phyloP scores from a whole-genome alignment of 1,140 invertebrate species.

The Proctacanthus coquilletti region DNA sequence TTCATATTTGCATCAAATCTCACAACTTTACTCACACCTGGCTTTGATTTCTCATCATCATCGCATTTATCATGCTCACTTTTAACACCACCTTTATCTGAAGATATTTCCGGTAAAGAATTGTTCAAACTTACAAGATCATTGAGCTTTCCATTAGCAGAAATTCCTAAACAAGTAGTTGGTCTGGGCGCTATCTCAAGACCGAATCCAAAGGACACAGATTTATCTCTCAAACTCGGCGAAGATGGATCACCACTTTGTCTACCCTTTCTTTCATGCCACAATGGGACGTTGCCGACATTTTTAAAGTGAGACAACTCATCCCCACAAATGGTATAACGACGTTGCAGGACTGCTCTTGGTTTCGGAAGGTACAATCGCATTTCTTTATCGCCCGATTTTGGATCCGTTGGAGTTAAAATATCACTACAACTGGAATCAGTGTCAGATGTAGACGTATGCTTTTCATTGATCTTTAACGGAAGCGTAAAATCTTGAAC shows the following conservation, averaged over 20 bases:
- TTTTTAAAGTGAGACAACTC: slow-evolving; percentile 19
- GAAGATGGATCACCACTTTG: slow-evolving; percentile 24
- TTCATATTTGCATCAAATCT: slow-evolving; percentile 26
- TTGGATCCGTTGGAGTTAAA: slow-evolving; percentile 22
- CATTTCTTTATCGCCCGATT: slow-evolving; percentile 21
- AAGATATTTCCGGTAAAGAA: slow-evolving; percentile 4
- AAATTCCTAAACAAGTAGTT: slow-evolving; percentile 45
- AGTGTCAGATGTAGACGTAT: slow-evolving; percentile 24
- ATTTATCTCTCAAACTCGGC: slow-evolving; percentile 41
- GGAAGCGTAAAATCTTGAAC: slow-evolving; percentile 47
- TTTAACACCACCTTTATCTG: slow-evolving; percentile 7
- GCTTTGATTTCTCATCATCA: slow-evolving; percentile 17
- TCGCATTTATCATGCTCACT: slow-evolving; percentile 11
- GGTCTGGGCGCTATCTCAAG: slow-evolving; percentile 47
- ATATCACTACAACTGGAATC: slow-evolving; percentile 28
- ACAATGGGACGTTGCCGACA: slow-evolving; percentile 15
- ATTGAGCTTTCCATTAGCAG: slow-evolving; percentile 9
- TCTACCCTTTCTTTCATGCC: slow-evolving; percentile 17
- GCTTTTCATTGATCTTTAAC: slow-evolving; percentile 24
- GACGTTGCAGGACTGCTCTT: slow-evolving; percentile 52
- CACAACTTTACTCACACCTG: slow-evolving; percentile 28
- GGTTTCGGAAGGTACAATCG: slow-evolving; percentile 60
- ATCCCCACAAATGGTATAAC: slow-evolving; percentile 72
- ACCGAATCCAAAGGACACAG: slow-evolving; percentile 53
- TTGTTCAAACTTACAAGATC: slow-evolving; percentile 6